Evolutionary conservation across 2,113 vertebrate species (phyloP), one percentile per base, ranked within the genome.

Genomic region (Prunella himalayana): DNA sequence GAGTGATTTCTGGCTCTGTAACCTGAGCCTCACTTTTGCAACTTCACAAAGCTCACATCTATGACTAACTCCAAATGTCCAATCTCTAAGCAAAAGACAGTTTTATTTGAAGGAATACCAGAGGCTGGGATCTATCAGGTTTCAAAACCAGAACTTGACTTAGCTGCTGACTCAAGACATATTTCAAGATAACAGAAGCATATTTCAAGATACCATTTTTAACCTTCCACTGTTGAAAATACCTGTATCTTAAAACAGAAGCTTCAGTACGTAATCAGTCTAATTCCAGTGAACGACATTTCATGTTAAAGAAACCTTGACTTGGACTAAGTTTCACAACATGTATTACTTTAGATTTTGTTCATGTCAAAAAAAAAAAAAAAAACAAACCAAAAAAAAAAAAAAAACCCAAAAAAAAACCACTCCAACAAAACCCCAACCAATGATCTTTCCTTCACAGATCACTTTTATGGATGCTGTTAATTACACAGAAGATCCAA

Each of bases 71-170:
- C 94, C 91, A 92, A 94, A 93, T 81, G 90, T 92, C 90, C 75
- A 42, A 47, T 83, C 85, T 81, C 88, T n/a, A 31, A 80, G 96
- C 59, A 82, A 71, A 93, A 91, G 92, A 94, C 85, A 92, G 87
- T 94, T 96, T 95, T 89, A 93, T 93, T 90, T 94, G 93, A 95
- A 96, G 90, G 71, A 96, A 96, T 94, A 95, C 92, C 90, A 93
- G 94, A 83, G 82, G 77, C 86, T 94, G 60, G 59, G 63, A 93
- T 92, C 92, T 92, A 92, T 90, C 85, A 93, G 44, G 72, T 90
- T 96, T 92, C 85, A 92, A 96, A 95, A 86, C 88, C 92, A 95
- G 86, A 86, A 92, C 51, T 41, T 88, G 79, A 93, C 82, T 96
- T 88, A 80, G 85, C 79, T 72, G 85, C 90, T 96, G 87, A 94